phyloP scores from a whole-genome alignment of 2,797 vertebrate genomes.

The Falco rusticolus region DNA sequence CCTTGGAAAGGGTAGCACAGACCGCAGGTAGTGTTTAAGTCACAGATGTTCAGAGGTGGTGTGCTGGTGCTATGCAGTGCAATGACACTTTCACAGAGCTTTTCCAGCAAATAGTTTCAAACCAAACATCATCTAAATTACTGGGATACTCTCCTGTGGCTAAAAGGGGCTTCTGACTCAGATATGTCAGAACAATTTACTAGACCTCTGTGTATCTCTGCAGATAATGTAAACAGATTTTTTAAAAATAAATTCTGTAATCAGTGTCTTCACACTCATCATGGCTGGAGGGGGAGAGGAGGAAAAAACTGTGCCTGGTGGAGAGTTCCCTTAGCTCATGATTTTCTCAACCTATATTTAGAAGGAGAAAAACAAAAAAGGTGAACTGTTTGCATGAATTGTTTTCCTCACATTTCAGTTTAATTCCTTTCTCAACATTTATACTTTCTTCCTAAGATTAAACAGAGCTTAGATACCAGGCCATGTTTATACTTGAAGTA shows the following conservation, averaged over 20 bases:
- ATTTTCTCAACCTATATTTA: background rate
- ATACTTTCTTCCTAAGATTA: background rate
- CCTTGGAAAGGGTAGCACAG: background rate
- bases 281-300: background rate
- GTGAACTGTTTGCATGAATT: background rate
- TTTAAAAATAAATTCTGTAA: background rate
- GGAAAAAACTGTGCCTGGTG: background rate
- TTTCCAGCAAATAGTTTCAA: background rate
- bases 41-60: background rate
- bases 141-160: background rate
- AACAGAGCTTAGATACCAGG: background rate
- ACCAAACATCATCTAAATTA: background rate
- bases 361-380: background rate
- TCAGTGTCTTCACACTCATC: background rate
- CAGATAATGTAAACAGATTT: background rate
- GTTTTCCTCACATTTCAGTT: constrained; percentile 2
- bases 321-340: background rate
- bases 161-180: background rate
- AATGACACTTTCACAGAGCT: background rate
- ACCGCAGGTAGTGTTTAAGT: background rate
- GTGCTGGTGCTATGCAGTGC: background rate
- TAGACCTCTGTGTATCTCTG: background rate
- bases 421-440: background rate
- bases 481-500: background rate
- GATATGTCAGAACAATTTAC: background rate